Evolutionary conservation across 92 coral and sea anemone genomes (phyloP).

Genomic region (Muricea muricata): DNA sequence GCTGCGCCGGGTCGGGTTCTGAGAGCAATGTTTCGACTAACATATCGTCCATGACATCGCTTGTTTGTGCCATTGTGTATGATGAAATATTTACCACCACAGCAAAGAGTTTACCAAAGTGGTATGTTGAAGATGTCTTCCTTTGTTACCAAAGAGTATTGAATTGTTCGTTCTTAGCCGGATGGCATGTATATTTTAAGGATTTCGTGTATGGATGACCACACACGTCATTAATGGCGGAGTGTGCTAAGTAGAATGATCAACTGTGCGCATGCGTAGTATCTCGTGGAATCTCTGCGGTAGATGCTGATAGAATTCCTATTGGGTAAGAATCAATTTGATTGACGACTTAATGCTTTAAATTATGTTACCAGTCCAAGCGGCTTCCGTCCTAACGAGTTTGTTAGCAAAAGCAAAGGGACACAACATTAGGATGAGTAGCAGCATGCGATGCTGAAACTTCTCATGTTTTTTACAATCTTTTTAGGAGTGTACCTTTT

Average conservation of each 20-base stretch:
- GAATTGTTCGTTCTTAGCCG: background rate
- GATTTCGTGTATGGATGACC: constrained; percentile 38
- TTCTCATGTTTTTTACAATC: too few species aligned
- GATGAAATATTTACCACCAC: background rate
- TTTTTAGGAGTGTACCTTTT: too few species aligned
- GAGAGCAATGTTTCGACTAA: background rate
- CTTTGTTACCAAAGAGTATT: background rate
- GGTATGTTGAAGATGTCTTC: background rate
- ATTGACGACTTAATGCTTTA: too few species aligned
- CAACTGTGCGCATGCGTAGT: constrained; percentile 60
- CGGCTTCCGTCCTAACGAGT: too few species aligned
- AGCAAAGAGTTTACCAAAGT: background rate
- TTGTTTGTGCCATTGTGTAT: background rate
- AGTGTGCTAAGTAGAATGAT: constrained; percentile 50
- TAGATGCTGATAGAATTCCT: constrained; percentile 64
- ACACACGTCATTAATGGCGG: constrained; percentile 50
- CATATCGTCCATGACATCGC: background rate
- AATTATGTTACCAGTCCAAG: too few species aligned
- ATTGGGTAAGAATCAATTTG: too few species aligned
- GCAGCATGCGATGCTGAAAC: too few species aligned
- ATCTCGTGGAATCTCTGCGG: constrained; percentile 66
- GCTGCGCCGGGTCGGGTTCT: background rate
- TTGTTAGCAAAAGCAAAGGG: too few species aligned
- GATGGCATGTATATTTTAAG: constrained; percentile 29
- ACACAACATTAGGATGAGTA: too few species aligned